Percentiles rank a stretch among this genome's conserved stretches.
These are phyloP conservation scores for Lithodes maja DNA, from an alignment of 2,888 invertebrate species.

Conservation along the genomic window DNA sequence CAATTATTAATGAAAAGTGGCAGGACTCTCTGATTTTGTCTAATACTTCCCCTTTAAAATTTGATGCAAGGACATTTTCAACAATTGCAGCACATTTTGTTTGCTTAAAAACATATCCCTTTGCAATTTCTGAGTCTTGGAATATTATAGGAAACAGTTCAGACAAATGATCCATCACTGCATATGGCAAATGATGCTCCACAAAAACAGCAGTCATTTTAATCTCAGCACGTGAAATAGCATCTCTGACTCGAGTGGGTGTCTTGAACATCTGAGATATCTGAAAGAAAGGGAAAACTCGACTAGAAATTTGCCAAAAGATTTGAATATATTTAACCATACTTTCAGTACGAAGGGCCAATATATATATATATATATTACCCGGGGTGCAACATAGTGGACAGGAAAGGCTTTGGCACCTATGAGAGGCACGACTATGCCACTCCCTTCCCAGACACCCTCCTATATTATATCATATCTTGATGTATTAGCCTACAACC, in stretches of 20 bases:
- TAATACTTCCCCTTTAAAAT: conserved; percentile 8
- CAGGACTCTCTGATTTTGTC: not conserved
- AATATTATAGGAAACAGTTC: conserved; percentile 23
- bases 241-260: not conserved
- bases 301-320: too few species aligned
- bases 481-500: too few species aligned
- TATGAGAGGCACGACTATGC: too few species aligned
- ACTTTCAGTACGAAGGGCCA: too few species aligned
- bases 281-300: conserved; percentile 16
- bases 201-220: conserved; percentile 7
- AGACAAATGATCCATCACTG: conserved; percentile 24
- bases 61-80: conserved; percentile 22
- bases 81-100: conserved; percentile 15
- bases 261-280: conserved; percentile 24
- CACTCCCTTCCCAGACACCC: too few species aligned
- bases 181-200: conserved; percentile 14
- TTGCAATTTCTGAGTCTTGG: conserved; percentile 29
- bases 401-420: too few species aligned
- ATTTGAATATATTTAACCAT: too few species aligned
- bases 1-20: conserved; percentile 16
- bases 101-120: not conserved
- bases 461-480: not conserved
- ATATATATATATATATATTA: too few species aligned
- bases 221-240: conserved; percentile 25
- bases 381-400: too few species aligned